phyloP scores from a whole-genome alignment of 2,113 vertebrate species.

The Myrmophylax atrothorax region DNA sequence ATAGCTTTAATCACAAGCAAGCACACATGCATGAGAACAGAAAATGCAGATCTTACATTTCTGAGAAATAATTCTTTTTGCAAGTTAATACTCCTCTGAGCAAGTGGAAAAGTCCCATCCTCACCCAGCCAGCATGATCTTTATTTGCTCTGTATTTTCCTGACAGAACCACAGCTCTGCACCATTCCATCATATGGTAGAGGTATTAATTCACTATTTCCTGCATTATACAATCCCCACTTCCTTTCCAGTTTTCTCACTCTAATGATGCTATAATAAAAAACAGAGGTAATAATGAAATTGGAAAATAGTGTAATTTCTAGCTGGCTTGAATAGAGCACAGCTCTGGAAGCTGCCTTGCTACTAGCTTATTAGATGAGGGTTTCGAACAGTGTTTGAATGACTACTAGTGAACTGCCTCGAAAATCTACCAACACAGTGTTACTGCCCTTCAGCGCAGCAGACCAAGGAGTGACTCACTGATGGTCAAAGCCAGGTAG shows the following conservation, averaged over 20 bases:
- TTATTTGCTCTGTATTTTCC: conserved; percentile 9
- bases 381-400: background rate
- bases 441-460: background rate
- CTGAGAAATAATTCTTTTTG: background rate
- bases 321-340: conserved; percentile 28
- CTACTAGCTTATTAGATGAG: background rate
- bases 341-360: conserved; percentile 27
- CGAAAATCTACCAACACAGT: background rate
- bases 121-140: background rate
- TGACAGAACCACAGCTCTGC: conserved; percentile 34
- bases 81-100: background rate
- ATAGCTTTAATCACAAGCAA: background rate
- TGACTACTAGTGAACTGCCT: background rate
- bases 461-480: background rate
- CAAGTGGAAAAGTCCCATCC: background rate
- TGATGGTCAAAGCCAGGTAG: background rate
- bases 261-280: conserved; percentile 61
- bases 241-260: conserved; percentile 68
- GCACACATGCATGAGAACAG: background rate
- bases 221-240: conserved; percentile 53
- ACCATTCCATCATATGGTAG: background rate
- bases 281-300: conserved; percentile 58
- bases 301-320: conserved; percentile 45
- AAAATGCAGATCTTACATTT: background rate
- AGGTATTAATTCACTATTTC: conserved; percentile 66